Conservation (phyloP, 2,888 invertebrate genomes). For the Andrena minutula region DNA sequence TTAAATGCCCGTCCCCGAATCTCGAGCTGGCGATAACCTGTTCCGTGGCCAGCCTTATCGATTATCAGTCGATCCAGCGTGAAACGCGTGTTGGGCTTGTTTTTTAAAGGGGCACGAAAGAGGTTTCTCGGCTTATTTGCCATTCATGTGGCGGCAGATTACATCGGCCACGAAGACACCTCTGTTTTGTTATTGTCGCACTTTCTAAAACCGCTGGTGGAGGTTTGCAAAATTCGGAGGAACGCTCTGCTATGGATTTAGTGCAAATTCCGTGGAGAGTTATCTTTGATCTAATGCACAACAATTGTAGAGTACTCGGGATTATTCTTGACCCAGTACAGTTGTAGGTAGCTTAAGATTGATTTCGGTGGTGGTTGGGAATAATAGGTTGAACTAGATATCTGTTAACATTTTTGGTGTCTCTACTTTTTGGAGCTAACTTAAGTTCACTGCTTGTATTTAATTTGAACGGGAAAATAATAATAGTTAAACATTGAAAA, state of each 20-base stretch:
- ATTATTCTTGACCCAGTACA: too few relatives aligned
- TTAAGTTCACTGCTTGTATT: too few relatives aligned
- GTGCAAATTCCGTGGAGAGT: not conserved
- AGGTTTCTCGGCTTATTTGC: constrained; percentile 1
- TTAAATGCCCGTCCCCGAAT: constrained; percentile 27
- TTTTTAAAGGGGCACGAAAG: not conserved
- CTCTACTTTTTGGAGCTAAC: too few relatives aligned
- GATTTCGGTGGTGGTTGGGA: too few relatives aligned
- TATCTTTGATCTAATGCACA: not conserved
- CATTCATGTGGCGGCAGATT: constrained; percentile 23
- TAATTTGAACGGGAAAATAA: too few relatives aligned
- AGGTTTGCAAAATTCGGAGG: not conserved
- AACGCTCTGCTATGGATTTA: not conserved
- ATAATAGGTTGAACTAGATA: too few relatives aligned
- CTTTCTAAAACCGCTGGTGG: not conserved
- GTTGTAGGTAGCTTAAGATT: too few relatives aligned
- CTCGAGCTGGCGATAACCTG: constrained; percentile 19
- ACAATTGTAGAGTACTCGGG: too few relatives aligned
- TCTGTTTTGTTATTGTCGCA: not conserved
- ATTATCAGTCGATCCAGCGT: constrained; percentile 1
- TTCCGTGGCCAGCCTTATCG: constrained; percentile 20
- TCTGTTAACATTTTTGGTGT: too few relatives aligned
- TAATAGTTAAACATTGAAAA: too few relatives aligned
- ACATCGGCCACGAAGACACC: not conserved
- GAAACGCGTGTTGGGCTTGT: constrained; percentile 10